Conservation (phyloP, 2,888 invertebrate species). For the Caradrina clavipalpis region DNA sequence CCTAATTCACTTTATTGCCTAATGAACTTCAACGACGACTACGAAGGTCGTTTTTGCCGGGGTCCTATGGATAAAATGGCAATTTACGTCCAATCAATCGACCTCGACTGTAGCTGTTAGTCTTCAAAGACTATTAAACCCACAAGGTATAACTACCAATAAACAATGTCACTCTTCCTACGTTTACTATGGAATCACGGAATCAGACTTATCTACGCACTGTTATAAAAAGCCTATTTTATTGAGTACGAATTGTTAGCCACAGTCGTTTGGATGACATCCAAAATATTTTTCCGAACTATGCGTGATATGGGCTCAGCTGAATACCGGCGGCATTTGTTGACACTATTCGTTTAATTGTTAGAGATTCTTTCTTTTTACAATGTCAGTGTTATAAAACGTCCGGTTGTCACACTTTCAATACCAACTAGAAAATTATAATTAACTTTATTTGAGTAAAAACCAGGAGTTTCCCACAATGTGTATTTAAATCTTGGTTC, state of each 20-base stretch:
- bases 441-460: slow-evolving; percentile 17
- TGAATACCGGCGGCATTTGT: slow-evolving; percentile 15
- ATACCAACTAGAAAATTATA: background rate
- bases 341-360: slow-evolving; percentile 21
- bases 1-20: slow-evolving; percentile 50
- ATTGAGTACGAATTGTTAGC: slow-evolving; percentile 36
- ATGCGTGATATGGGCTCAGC: background rate
- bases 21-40: slow-evolving; percentile 38
- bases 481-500: slow-evolving; percentile 8
- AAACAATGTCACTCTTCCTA: slow-evolving; percentile 26
- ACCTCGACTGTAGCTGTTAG: slow-evolving; percentile 36
- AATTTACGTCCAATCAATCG: slow-evolving; percentile 48
- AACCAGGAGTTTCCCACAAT: slow-evolving; percentile 8
- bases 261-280: slow-evolving; percentile 50
- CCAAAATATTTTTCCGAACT: slow-evolving; percentile 48
- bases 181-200: slow-evolving; percentile 7
- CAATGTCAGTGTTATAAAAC: slow-evolving; percentile 26
- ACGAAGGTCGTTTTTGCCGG: slow-evolving; percentile 21
- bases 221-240: slow-evolving; percentile 49
- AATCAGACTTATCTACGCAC: slow-evolving; percentile 18
- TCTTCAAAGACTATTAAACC: slow-evolving; percentile 26
- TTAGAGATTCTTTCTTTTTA: background rate
- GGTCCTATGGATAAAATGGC: slow-evolving; percentile 37
- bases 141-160: slow-evolving; percentile 28
- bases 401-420: background rate